Evolutionary conservation across 1,140 invertebrate genomes (phyloP), one percentile per base, ranked within the genome.

Genomic region (Eufriesea mexicana): DNA sequence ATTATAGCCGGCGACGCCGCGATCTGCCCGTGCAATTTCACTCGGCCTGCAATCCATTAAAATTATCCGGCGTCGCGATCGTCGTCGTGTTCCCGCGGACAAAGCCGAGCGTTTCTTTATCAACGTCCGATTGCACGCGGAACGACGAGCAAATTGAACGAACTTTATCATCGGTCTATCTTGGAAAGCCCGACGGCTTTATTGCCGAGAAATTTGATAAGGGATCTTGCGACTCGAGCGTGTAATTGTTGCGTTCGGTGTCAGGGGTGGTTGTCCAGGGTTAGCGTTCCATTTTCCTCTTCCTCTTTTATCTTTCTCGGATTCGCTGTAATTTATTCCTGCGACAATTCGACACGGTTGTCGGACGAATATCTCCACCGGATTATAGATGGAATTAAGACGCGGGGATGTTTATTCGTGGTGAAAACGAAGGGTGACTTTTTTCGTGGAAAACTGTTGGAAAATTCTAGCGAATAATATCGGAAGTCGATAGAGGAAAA

Each of bases 1-100:
- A 82, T 82, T 82, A 82, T 68, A 82, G 51, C 72, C n/a, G 62
- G 16, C 23, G 42, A 64, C 23, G 66, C 23, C 8, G 20, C 54
- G 61, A 47, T 35, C 25, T 23, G 61, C 35, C n/a, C 54, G 20
- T 74, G 59, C 59, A 76, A 76, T 76, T 64, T 76, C 74, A 51
- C 74, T 51, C 47, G 59, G 25, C 54, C 45, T 42, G 79, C 79
- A 67, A 82, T 76, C 79, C 79, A 76, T 82, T 82, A 57, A 51
- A 82, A 66, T 82, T 76, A 82, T 82, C 73, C 73, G 14, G 9
- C 10, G 20, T 20, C 47, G 25, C 47, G 74, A 76, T 82, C 79
- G 14, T 12, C 47, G 5, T 9, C 47, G 51, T 45, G 7, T 9
- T 28, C 59, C 6, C 0, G 45, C 18, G 14, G 25, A 28, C 66